Evolutionary conservation across 2,113 vertebrate species (phyloP), one percentile per base, ranked within the genome.

Genomic region (Agelaius phoeniceus): DNA sequence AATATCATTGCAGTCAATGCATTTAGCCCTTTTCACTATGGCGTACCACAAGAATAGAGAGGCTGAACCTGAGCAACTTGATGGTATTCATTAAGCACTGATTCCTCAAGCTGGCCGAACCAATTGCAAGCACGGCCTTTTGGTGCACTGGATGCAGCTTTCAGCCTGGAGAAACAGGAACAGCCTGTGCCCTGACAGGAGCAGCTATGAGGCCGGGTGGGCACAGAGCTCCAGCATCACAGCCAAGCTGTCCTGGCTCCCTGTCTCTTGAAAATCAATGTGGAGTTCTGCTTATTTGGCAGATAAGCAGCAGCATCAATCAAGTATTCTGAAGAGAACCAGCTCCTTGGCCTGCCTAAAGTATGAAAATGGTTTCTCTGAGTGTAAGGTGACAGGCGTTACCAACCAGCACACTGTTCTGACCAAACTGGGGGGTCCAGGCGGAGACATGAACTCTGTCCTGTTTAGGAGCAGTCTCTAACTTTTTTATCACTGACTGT

Each of bases 141-240:
- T 13, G 11, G 51, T 51, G 62, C 27, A 30, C 39, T 35, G 63
- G 30, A 46, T 26, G 31, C 73, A 87, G 33, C 37, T 82, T 75
- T 88, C 62, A 94, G 48, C 31, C 58, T 54, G 69, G 49, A 91
- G 59, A 82, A 91, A 51, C 0, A 0, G 24, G 35, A 84, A 59
- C n/a, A 33, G 49, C 20, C 58, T 23, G 30, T 1, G 0, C 59
- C 16, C 59, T 76, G n/a, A 33, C 15, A 68, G 15, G 2, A 49
- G 55, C 58, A 35, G 23, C 41, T 52, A 62, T 35, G 67, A n/a
- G 5, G 1, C 13, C 26, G 16, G 28, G 41, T 33, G 41, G 61
- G 46, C 48, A 46, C 15, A 35, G 51, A 54, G 15, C 68, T 71
- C 19, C 39, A 59, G 0, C 2, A 5, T 8, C 0, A 0, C 46